Evolutionary conservation across 2,113 vertebrate genomes (phyloP).

Genomic region (Columba janthina): DNA sequence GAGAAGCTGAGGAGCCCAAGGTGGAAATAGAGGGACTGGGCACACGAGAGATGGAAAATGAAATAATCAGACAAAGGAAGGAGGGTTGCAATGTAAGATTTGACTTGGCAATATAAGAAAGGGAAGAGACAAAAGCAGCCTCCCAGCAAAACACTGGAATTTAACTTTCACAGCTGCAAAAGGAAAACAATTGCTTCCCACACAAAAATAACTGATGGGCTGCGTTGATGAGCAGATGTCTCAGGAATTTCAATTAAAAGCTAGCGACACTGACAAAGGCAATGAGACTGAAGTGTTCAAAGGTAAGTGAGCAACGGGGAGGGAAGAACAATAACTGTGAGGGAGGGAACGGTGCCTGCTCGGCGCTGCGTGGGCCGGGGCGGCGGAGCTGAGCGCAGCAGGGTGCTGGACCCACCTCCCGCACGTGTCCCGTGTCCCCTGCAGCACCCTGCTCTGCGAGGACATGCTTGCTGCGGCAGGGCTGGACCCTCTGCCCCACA

Average conservation of each 20-base stretch:
- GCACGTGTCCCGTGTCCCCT: not conserved
- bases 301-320: conserved; percentile 32
- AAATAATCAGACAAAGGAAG: not conserved
- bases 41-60: not conserved
- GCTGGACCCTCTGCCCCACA: not conserved
- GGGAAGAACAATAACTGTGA: not conserved
- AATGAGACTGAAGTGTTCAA: conserved; percentile 11
- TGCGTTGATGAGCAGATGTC: conserved; percentile 29
- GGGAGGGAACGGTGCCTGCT: conserved; percentile 24
- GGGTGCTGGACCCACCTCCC: not conserved
- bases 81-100: not conserved
- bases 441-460: not conserved
- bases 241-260: conserved; percentile 63
- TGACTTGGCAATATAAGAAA: not conserved
- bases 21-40: not conserved
- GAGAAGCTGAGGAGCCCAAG: not conserved
- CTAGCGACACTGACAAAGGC: conserved; percentile 34
- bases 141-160: conserved; percentile 12
- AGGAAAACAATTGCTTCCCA: conserved; percentile 48
- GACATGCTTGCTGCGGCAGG: not conserved
- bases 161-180: conserved; percentile 50
- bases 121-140: not conserved
- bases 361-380: not conserved
- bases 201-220: conserved; percentile 38
- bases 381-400: not conserved